Base-by-base conservation (phyloP, 2,888 invertebrate species). In the Cheilosia vulpina region DNA sequence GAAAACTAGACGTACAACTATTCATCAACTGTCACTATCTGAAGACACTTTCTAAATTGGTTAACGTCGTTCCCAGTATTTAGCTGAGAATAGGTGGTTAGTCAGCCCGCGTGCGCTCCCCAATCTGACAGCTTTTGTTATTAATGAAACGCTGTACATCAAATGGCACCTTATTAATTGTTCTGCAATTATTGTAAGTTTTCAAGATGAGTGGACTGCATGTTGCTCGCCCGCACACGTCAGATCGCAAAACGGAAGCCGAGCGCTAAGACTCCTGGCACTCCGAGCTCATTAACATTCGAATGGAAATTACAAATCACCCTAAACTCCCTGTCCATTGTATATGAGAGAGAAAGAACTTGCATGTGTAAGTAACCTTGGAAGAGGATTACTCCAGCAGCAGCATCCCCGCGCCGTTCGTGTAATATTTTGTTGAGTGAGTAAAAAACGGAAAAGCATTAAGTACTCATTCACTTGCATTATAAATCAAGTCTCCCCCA, bases 391-490 rank as follows among this genome's bases (percentile, higher is more conserved):
- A 13, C 11, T 13, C 6, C 24, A 66, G 17, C 31, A 41, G 13
- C 19, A 53, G 9, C 24, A 38, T 38, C 57, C 5, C 34, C 53
- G 34, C 19, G 17, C 73, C 17, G 45, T 62, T 11, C n/a, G 43
- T 55, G 75, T 24, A 65, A 76, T 34, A 52, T 58, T 58, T 66
- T 66, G 27, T 27, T 58, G 50, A 47, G 55, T 47, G 75, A 57
- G 47, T 38, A 47, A 47, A 27, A 53, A 63, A 34, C 47, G 45
- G 73, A 9, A 34, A 41, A 62, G 45, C 77, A 77, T 41, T 63
- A 57, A 63, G 63, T 55, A 62, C 69, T 57, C 78, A 63, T 78
- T 63, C 78, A 63, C 71, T 71, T 78, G 71, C 78, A 78, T 78
- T 78, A 78, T 78, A 78, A 78, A 78, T 71, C 63, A 78, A 57